phyloP scores from a whole-genome alignment of 2,888 invertebrate genomes.

The Patella caerulea region DNA sequence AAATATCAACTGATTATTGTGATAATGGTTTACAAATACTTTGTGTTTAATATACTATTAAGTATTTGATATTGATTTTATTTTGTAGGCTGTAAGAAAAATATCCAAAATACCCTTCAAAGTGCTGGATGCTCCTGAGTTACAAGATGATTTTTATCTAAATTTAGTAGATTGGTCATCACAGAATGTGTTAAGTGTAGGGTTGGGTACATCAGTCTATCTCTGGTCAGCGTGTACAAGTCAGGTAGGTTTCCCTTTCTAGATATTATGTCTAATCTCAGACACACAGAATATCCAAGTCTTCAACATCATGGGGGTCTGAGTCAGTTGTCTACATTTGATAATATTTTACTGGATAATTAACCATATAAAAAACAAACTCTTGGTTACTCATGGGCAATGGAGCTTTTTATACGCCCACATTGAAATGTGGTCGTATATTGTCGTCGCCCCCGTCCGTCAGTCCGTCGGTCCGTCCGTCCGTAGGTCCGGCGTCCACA shows the following conservation, averaged over 20 bases:
- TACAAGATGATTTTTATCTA: slow-evolving; percentile 98
- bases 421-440: no score
- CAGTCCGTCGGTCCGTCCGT: no score
- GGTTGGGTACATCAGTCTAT: slow-evolving; percentile 97
- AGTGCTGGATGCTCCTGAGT: slow-evolving; percentile 94
- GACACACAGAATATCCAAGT: no score
- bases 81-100: slow-evolving; percentile 86
- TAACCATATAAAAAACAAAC: no score
- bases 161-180: slow-evolving; percentile 99
- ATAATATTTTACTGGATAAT: no score
- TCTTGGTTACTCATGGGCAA: no score
- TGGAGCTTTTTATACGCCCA: no score
- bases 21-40: not conserved
- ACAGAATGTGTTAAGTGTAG: slow-evolving; percentile 97
- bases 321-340: no score
- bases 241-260: slow-evolving; percentile 76
- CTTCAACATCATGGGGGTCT: no score
- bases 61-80: not conserved
- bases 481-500: no score
- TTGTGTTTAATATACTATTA: not conserved
- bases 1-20: not conserved
- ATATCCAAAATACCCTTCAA: slow-evolving; percentile 99
- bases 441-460: no score
- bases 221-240: slow-evolving; percentile 99
- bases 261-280: no score